Conservation (phyloP, 2,888 invertebrate species). For the Drosophila macrospina region DNA sequence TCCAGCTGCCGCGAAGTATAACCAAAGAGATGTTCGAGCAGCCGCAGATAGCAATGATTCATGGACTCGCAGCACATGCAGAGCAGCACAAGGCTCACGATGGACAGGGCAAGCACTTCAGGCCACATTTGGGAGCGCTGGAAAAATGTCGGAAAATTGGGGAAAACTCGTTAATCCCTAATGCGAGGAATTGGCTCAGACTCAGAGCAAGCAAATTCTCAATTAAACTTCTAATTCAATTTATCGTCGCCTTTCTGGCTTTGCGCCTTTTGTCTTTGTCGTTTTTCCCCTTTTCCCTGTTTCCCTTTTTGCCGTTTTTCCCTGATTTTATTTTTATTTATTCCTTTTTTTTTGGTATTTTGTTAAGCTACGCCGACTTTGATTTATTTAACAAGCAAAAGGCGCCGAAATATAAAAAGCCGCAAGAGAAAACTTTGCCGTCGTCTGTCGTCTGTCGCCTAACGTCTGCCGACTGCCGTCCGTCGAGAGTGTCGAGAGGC, state of each 20-base stretch:
- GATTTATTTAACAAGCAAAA: slow-evolving; percentile 72
- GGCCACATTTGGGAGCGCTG: slow-evolving; percentile 14
- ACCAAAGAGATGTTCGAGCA: slow-evolving; percentile 46
- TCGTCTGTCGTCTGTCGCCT: slow-evolving; percentile 40
- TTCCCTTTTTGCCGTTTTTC: neutral
- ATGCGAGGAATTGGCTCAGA: neutral
- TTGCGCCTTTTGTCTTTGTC: slow-evolving; percentile 26
- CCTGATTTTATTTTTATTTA: slow-evolving; percentile 8
- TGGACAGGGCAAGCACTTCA: neutral
- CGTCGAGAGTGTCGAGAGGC: slow-evolving; percentile 42
- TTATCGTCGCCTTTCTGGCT: slow-evolving; percentile 55
- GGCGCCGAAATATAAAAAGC: slow-evolving; percentile 61
- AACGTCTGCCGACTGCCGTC: slow-evolving; percentile 38
- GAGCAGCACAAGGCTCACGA: slow-evolving; percentile 14
- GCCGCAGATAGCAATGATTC: slow-evolving; percentile 26
- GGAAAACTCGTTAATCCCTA: slow-evolving; percentile 14
- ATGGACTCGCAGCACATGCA: slow-evolving; percentile 15
- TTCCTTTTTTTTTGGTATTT: slow-evolving; percentile 20
- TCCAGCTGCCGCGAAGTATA: slow-evolving; percentile 40
- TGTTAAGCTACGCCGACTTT: slow-evolving; percentile 60
- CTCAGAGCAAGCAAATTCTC: slow-evolving; percentile 40
- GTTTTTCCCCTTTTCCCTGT: neutral
- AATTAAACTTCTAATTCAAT: slow-evolving; percentile 76
- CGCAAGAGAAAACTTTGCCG: slow-evolving; percentile 66
- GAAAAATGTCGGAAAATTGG: neutral